Evolutionary conservation across 2,888 invertebrate species (phyloP).

Genomic region (Nemapogon koenigi): DNA sequence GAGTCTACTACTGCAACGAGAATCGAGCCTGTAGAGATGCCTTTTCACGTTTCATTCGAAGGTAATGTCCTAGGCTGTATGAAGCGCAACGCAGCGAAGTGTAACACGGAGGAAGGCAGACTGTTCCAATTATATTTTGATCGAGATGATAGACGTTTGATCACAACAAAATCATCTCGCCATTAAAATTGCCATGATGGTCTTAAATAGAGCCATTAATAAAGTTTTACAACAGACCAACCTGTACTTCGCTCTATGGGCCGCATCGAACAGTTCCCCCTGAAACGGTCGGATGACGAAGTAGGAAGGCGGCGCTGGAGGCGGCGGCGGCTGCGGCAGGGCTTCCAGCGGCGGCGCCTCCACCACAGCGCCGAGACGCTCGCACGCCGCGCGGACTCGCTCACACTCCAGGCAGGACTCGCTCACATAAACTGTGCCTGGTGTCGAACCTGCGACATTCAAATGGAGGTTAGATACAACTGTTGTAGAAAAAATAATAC

Average conservation of each 20-base stretch:
- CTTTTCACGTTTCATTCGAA: too few species aligned
- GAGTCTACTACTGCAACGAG: too few species aligned
- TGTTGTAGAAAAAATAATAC: slow-evolving; percentile 6
- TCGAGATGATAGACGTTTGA: too few species aligned
- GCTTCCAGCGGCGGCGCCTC: slow-evolving; percentile 40
- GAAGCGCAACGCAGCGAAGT: too few species aligned
- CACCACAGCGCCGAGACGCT: slow-evolving; percentile 50
- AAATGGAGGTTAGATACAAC: slow-evolving; percentile 8
- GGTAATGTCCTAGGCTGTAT: too few species aligned
- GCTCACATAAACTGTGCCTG: slow-evolving; percentile 50
- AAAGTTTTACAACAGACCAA: slow-evolving; percentile 18
- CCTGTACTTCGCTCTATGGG: slow-evolving; percentile 65
- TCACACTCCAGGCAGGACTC: slow-evolving; percentile 56
- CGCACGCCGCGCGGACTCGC: slow-evolving; percentile 54
- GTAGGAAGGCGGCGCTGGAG: slow-evolving; percentile 43
- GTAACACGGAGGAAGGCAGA: too few species aligned
- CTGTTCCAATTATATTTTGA: too few species aligned
- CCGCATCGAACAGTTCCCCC: slow-evolving; percentile 72
- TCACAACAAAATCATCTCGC: too few species aligned
- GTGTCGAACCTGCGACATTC: slow-evolving; percentile 36
- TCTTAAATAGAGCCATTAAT: too few species aligned
- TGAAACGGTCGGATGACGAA: slow-evolving; percentile 77
- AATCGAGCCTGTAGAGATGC: too few species aligned
- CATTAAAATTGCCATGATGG: too few species aligned
- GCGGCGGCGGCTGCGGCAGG: slow-evolving; percentile 39